These are phyloP conservation scores for Chauna torquata DNA, from an alignment of 2,113 vertebrate genomes.

Conservation along the genomic window DNA sequence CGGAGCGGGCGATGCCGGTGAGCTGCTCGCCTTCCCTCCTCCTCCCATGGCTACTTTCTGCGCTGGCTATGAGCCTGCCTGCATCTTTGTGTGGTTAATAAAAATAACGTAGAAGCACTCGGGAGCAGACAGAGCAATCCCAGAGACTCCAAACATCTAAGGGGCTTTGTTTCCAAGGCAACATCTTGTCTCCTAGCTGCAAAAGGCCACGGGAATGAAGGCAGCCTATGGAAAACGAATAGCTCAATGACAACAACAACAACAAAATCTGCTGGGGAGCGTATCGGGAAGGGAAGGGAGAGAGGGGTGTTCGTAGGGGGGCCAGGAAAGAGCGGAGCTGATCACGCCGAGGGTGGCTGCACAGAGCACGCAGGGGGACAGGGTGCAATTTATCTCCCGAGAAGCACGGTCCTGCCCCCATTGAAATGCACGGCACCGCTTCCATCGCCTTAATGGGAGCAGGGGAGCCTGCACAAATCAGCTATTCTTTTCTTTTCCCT, in stretches of 20 bases:
- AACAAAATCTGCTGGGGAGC: slow-evolving; percentile 29
- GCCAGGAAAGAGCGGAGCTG: not conserved
- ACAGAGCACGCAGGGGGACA: not conserved
- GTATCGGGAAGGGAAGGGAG: not conserved
- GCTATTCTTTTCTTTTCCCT: not conserved
- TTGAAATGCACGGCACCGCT: slow-evolving; percentile 46
- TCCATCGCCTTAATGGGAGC: not conserved
- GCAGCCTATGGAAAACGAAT: slow-evolving; percentile 79
- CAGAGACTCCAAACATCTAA: slow-evolving; percentile 70
- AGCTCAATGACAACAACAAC: slow-evolving; percentile 45
- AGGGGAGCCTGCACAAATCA: slow-evolving; percentile 27
- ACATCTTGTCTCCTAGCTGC: slow-evolving; percentile 80
- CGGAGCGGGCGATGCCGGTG: not conserved
- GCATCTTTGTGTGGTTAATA: slow-evolving; percentile 59
- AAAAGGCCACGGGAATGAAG: slow-evolving; percentile 64
- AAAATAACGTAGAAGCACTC: slow-evolving; percentile 58
- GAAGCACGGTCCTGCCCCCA: not conserved
- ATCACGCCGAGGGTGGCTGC: not conserved
- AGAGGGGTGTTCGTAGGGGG: not conserved
- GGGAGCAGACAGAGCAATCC: slow-evolving; percentile 51
- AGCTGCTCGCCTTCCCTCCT: not conserved
- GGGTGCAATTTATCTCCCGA: slow-evolving; percentile 28
- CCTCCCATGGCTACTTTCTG: slow-evolving; percentile 36
- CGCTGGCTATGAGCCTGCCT: slow-evolving; percentile 15
- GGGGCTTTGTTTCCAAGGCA: slow-evolving; percentile 79